These are phyloP conservation scores for Bombus soroeensis DNA, from an alignment of 1,140 invertebrate genomes.

Conservation along the genomic window DNA sequence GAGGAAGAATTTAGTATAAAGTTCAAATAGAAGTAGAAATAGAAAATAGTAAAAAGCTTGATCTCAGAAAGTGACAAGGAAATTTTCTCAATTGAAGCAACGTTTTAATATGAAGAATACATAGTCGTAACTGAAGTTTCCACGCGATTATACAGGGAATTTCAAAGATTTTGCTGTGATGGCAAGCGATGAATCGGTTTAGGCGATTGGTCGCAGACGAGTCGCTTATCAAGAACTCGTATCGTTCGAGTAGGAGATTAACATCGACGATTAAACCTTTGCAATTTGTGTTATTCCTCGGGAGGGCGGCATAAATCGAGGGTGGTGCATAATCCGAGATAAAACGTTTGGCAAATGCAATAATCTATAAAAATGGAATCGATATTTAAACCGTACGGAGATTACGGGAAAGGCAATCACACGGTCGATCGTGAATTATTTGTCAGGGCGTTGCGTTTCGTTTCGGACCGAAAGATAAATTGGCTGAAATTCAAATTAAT, in stretches of 20 bases:
- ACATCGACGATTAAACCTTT: constrained; percentile 30
- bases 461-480: constrained; percentile 39
- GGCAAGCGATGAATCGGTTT: background rate
- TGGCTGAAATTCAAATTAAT: constrained; percentile 47
- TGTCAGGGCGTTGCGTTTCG: constrained; percentile 31
- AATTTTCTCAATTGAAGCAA: too few relatives aligned
- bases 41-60: too few relatives aligned
- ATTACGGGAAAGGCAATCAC: constrained; percentile 45
- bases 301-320: constrained; percentile 23
- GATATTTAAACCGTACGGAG: constrained; percentile 43
- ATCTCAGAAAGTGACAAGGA: too few relatives aligned
- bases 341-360: constrained; percentile 36
- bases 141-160: too few relatives aligned
- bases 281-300: constrained; percentile 24
- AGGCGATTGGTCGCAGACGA: background rate
- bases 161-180: background rate
- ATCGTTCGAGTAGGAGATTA: constrained; percentile 26
- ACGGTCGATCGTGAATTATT: constrained; percentile 49
- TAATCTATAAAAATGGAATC: constrained; percentile 51
- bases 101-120: too few relatives aligned
- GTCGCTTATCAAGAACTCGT: constrained; percentile 1
- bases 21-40: too few relatives aligned
- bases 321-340: constrained; percentile 39
- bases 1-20: too few relatives aligned
- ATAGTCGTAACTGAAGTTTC: too few relatives aligned